Percentiles rank a stretch among this genome's conserved stretches.
phyloP scores from a whole-genome alignment of 2,888 invertebrate species.

The Prosopocoilus inquinatus region DNA sequence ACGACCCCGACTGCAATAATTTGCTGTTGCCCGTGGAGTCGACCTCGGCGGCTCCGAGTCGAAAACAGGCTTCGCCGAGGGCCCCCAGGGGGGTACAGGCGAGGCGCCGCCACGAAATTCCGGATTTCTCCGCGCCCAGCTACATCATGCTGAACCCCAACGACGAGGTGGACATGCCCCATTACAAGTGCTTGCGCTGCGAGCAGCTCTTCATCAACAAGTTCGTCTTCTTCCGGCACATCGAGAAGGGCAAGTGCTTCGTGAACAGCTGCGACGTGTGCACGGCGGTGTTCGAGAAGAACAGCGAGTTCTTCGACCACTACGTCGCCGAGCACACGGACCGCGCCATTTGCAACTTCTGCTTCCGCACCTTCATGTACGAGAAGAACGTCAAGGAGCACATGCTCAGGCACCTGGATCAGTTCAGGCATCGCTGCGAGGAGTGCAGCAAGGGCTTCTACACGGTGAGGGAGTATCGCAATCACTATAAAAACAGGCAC shows the following conservation, averaged over 20 bases:
- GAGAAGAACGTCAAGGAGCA: conserved; percentile 50
- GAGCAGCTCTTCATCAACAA: conserved; percentile 49
- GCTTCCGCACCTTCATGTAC: conserved; percentile 50
- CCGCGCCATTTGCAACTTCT: conserved; percentile 48
- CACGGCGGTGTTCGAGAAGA: conserved; percentile 40
- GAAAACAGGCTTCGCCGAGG: conserved; percentile 15
- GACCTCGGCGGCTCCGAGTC: conserved; percentile 3
- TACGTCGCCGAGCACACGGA: conserved; percentile 44
- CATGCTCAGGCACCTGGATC: conserved; percentile 48
- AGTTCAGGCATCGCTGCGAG: conserved; percentile 48
- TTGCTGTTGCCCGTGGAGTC: conserved; percentile 2
- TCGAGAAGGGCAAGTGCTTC: conserved; percentile 49
- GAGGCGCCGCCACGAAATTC: conserved; percentile 42
- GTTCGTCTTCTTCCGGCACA: conserved; percentile 47
- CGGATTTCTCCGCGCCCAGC: conserved; percentile 46
- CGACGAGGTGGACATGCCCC: conserved; percentile 43
- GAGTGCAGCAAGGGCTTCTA: conserved; percentile 50
- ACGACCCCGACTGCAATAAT: conserved; percentile 8
- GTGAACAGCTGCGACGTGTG: conserved; percentile 49
- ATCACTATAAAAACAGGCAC: conserved; percentile 49
- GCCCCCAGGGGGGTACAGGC: conserved; percentile 34
- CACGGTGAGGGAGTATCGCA: conserved; percentile 48
- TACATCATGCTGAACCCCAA: conserved; percentile 41
- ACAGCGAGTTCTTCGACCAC: conserved; percentile 46
- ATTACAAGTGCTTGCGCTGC: conserved; percentile 47